phyloP scores from a whole-genome alignment of 2,797 vertebrate genomes.

The Molossus molossus region DNA sequence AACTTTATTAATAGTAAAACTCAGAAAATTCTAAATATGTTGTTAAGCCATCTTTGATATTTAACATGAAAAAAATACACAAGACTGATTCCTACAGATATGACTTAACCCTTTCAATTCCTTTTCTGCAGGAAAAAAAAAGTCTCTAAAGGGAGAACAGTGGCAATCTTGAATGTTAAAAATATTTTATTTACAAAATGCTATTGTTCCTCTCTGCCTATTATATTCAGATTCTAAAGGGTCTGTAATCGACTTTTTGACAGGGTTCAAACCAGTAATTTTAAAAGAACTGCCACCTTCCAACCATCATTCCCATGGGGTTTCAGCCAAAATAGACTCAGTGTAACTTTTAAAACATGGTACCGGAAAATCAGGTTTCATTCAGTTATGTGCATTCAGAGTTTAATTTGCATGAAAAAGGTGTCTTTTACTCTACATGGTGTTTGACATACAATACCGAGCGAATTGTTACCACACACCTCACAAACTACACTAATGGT shows the following conservation, averaged over 20 bases:
- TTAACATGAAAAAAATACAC: constrained; percentile 62
- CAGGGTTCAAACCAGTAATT: background rate
- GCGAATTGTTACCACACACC: background rate
- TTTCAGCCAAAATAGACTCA: constrained; percentile 47
- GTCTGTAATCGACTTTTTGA: background rate
- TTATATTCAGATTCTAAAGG: constrained; percentile 18
- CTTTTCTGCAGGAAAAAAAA: background rate
- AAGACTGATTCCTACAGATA: constrained; percentile 80
- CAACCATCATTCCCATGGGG: background rate
- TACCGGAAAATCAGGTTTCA: constrained; percentile 16
- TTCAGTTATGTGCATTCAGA: constrained; percentile 57
- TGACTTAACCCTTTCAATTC: constrained; percentile 80
- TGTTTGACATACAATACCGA: background rate
- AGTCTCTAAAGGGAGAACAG: background rate
- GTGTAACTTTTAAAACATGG: background rate
- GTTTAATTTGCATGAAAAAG: constrained; percentile 58
- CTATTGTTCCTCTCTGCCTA: background rate
- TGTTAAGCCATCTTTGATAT: constrained; percentile 77
- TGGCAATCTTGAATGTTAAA: background rate
- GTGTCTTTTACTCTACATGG: constrained; percentile 50
- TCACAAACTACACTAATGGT: constrained; percentile 8
- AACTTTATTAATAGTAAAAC: constrained; percentile 85
- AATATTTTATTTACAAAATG: constrained; percentile 16
- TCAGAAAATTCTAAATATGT: constrained; percentile 82
- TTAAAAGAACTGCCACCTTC: constrained; percentile 8